phyloP scores from a whole-genome alignment of 2,888 invertebrate genomes.

The Siphonodentalium dalli region DNA sequence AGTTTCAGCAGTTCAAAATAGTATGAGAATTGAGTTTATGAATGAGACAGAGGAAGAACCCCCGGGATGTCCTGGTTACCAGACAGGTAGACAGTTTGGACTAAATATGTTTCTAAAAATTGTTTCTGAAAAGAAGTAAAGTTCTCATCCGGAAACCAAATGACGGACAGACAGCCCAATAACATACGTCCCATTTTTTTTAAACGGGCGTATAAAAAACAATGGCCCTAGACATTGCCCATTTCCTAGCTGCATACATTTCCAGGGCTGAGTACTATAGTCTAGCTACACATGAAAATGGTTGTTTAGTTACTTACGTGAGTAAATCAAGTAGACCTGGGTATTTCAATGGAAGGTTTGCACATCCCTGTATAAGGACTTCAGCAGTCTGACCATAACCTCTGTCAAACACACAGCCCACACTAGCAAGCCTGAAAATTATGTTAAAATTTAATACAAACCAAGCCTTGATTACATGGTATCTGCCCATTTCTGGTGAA shows the following conservation, averaged over 20 bases:
- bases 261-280: too few relatives aligned
- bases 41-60: slow-evolving; percentile 16
- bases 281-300: too few relatives aligned
- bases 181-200: too few relatives aligned
- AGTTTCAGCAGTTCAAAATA: too few relatives aligned
- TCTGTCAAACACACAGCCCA: slow-evolving; percentile 34
- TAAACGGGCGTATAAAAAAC: too few relatives aligned
- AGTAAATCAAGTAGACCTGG: slow-evolving; percentile 31
- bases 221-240: too few relatives aligned
- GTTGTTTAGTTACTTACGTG: slow-evolving; percentile 27
- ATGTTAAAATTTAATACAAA: too few relatives aligned
- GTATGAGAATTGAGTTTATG: slow-evolving; percentile 29
- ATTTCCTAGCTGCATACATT: too few relatives aligned
- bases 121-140: slow-evolving; percentile 31
- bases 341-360: slow-evolving; percentile 31
- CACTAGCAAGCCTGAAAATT: slow-evolving; percentile 28
- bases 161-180: too few relatives aligned
- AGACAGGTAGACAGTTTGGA: slow-evolving; percentile 36
- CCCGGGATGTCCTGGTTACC: slow-evolving; percentile 33
- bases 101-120: slow-evolving; percentile 22
- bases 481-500: too few relatives aligned
- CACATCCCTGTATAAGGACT: slow-evolving; percentile 35
- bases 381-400: slow-evolving; percentile 27
- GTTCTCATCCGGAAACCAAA: too few relatives aligned
- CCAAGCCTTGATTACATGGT: too few relatives aligned